Conservation (phyloP, 2,797 vertebrate species). For the Prunella strophiata region DNA sequence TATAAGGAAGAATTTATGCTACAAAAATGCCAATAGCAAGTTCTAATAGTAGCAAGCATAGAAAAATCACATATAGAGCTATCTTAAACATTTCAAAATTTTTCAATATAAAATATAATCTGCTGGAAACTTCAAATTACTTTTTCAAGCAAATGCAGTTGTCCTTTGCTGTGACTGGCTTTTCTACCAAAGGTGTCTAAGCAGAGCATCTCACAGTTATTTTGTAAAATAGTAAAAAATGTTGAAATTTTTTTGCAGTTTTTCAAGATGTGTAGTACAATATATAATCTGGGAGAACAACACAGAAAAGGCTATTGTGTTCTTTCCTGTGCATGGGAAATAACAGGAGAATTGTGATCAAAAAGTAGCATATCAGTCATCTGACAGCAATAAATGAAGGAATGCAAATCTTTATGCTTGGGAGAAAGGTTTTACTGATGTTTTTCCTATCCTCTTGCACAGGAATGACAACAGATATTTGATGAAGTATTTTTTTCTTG, state of each 20-base stretch:
- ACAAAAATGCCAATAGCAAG: not conserved
- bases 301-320: not conserved
- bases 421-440: not conserved
- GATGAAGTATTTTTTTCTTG: not conserved
- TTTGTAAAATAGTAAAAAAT: not conserved
- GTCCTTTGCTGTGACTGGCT: not conserved
- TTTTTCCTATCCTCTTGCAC: not conserved
- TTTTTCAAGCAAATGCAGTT: not conserved
- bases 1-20: not conserved
- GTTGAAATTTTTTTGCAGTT: not conserved
- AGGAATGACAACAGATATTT: not conserved
- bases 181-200: not conserved
- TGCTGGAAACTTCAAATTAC: not conserved
- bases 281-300: not conserved
- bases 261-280: not conserved
- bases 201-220: not conserved
- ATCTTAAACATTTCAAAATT: not conserved
- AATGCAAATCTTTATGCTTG: not conserved
- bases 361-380: not conserved
- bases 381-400: constrained; percentile 20
- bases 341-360: not conserved
- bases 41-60: not conserved
- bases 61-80: not conserved
- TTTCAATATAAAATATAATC: not conserved
- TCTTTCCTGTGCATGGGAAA: not conserved